A percentile compares a stretch with the other conserved stretches of the same genome.
These are phyloP conservation scores for Rhynchophorus ferrugineus DNA, from an alignment of 1,140 invertebrate genomes.

Conservation along the genomic window DNA sequence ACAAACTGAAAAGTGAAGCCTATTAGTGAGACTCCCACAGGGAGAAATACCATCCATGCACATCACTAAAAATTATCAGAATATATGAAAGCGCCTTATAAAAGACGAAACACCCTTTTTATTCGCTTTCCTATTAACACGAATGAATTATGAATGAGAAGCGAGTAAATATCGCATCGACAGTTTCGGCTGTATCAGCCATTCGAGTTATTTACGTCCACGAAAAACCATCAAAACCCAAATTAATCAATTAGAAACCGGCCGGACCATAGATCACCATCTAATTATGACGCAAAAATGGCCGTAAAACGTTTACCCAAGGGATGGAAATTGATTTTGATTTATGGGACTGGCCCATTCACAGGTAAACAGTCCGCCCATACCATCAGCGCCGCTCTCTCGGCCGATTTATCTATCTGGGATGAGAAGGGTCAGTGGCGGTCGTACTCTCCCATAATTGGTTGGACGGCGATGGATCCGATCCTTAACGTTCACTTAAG, in stretches of 20 bases:
- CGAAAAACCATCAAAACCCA: constrained; percentile 8
- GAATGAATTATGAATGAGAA: too few relatives aligned
- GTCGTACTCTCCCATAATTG: background rate
- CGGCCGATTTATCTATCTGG: constrained; percentile 15
- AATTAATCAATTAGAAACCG: constrained; percentile 16
- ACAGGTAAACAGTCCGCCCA: constrained; percentile 22
- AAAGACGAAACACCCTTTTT: too few relatives aligned
- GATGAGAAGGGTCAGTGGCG: constrained; percentile 7
- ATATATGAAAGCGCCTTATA: too few relatives aligned
- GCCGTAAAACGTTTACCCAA: constrained; percentile 9
- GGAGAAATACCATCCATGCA: too few relatives aligned
- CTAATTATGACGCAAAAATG: constrained; percentile 14
- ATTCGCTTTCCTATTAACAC: too few relatives aligned
- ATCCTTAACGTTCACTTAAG: too few relatives aligned
- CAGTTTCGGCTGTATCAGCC: background rate
- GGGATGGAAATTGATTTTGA: constrained; percentile 22
- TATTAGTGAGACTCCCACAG: too few relatives aligned
- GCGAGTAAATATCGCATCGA: too few relatives aligned
- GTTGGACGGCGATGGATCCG: too few relatives aligned
- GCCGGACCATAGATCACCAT: constrained; percentile 13
- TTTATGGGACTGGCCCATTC: constrained; percentile 21
- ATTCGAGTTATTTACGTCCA: background rate
- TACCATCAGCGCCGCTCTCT: constrained; percentile 11
- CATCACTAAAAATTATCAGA: too few relatives aligned
- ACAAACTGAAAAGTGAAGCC: too few relatives aligned